Conservation (phyloP, 2,797 vertebrate species). For the Thalassophryne amazonica region DNA sequence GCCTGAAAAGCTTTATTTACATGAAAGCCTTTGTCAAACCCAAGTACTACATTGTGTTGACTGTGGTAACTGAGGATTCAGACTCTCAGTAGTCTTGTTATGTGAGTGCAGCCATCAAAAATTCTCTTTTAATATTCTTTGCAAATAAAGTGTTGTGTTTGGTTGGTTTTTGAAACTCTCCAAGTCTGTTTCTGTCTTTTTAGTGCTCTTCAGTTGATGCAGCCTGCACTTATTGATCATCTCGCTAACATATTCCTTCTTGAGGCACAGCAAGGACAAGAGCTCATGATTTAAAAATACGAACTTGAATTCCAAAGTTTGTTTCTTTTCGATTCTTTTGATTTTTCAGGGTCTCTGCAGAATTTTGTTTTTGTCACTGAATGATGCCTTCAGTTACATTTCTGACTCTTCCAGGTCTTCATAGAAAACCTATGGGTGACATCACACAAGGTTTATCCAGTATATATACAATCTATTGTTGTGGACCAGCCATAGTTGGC, state of each 20-base stretch:
- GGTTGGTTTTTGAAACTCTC: slow-evolving; percentile 64
- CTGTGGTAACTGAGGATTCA: slow-evolving; percentile 27
- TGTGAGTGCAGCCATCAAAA: slow-evolving; percentile 45
- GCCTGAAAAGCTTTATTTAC: slow-evolving; percentile 49
- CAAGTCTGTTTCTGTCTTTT: slow-evolving; percentile 37
- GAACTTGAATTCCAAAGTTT: slow-evolving; percentile 30
- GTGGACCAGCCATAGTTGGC: no score
- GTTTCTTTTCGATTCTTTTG: slow-evolving; percentile 18
- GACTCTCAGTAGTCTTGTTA: slow-evolving; percentile 39
- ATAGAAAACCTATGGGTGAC: background rate
- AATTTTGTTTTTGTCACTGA: slow-evolving; percentile 6
- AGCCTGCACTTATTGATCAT: slow-evolving; percentile 68
- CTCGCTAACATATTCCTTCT: slow-evolving; percentile 58
- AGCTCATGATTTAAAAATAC: slow-evolving; percentile 64
- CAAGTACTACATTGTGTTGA: slow-evolving; percentile 36
- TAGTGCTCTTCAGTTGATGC: slow-evolving; percentile 42
- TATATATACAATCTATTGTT: no score
- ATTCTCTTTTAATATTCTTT: slow-evolving; percentile 71
- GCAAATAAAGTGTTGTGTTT: slow-evolving; percentile 71
- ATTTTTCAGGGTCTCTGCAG: slow-evolving; percentile 14
- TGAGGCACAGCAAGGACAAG: slow-evolving; percentile 53
- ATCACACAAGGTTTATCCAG: no score
- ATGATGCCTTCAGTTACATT: slow-evolving; percentile 12
- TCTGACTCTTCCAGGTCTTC: no score
- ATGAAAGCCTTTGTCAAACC: slow-evolving; percentile 40